Percentiles rank a stretch among this genome's conserved stretches.
phyloP scores from a whole-genome alignment of 2,113 vertebrate genomes.

The Ptychochromis oligacanthus region DNA sequence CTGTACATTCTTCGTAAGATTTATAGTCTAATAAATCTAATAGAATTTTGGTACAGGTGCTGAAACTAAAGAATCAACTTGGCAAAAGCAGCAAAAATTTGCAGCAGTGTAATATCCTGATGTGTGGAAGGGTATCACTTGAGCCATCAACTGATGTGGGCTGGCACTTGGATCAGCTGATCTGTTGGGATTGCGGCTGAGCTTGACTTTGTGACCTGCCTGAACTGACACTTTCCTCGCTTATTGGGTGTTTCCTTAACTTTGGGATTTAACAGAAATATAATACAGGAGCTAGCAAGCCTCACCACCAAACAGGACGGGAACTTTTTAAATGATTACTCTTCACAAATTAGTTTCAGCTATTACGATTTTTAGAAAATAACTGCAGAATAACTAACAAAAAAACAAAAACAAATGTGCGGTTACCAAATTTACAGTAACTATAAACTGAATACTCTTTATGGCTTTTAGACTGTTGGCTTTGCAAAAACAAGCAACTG shows the following conservation, averaged over 20 bases:
- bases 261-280: not conserved
- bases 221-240: not conserved
- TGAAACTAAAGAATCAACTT: not conserved
- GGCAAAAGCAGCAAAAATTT: not conserved
- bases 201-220: not conserved
- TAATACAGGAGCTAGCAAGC: not conserved
- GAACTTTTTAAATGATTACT: not conserved
- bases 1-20: too few species aligned
- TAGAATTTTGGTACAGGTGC: too few species aligned
- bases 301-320: not conserved
- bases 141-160: not conserved
- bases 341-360: not conserved
- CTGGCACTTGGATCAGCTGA: constrained; percentile 7
- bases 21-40: not conserved
- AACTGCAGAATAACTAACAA: not conserved
- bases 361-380: not conserved
- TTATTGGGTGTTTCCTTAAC: not conserved
- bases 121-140: not conserved
- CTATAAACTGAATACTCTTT: not conserved
- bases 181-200: not conserved
- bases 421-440: not conserved
- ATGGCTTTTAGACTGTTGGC: too few species aligned
- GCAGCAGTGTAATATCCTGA: not conserved
- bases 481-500: too few species aligned
- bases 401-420: not conserved